Evolutionary conservation across 2,888 invertebrate genomes (phyloP), one percentile per base, ranked within the genome.

Genomic region (Hypomecis punctinalis): DNA sequence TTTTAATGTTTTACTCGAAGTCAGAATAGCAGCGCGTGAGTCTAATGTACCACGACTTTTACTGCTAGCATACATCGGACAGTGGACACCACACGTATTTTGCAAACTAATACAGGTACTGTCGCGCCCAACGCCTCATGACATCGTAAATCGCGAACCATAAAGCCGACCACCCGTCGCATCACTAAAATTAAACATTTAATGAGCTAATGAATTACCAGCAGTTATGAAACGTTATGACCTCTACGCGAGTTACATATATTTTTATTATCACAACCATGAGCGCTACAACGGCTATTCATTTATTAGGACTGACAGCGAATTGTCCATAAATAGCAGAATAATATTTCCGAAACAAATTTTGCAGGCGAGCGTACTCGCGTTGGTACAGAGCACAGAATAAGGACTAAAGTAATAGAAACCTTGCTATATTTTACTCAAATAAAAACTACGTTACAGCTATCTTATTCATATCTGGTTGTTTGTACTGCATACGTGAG

Each of bases 181-280:
- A 81, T 83, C 81, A 82, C 84, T 83, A 85, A 87, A 88, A 86
- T 88, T 85, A 88, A 86, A 84, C 79, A 83, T 82, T 83, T 85
- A 86, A 88, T 84, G 85, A 87, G 79, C 81, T 79, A 86, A 84
- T 83, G 80, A 88, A 84, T 86, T 84, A 84, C 81, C 74, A 73
- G 66, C 79, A 74, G 78, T 83, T 81, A 84, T 78, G 79, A 81
- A 80, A 82, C 71, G 77, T 85, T 80, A 83, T 79, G 80, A 75
- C 77, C 81, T 74, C 77, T 77, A 81, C 70, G 69, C 82, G 80
- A 77, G 78, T 81, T 80, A 77, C 79, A 80, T 80, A 78, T 77
- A 79, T 79, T 84, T 85, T 82, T 85, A 84, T 84, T 83, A 84
- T 82, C 76, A 74, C 71, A 76, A 75, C 77, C 76, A 72, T 74